phyloP scores from a whole-genome alignment of 2,797 vertebrate species.

The Gymnothorax javanicus region DNA sequence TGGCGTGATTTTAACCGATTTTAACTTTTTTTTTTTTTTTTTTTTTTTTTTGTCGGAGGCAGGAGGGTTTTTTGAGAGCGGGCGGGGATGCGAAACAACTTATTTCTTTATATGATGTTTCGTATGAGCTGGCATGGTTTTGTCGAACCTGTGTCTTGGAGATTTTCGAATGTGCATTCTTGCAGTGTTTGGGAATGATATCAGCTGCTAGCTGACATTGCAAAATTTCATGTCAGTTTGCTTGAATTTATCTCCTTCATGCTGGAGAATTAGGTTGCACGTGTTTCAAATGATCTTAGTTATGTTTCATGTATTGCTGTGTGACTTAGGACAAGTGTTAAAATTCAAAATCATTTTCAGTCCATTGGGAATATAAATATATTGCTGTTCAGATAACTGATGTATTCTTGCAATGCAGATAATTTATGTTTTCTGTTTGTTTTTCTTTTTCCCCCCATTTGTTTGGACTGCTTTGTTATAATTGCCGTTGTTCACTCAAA shows the following conservation, averaged over 20 bases:
- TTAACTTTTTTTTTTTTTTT: too few relatives aligned
- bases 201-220: neutral
- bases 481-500: neutral
- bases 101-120: too few relatives aligned
- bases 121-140: too few relatives aligned
- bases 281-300: neutral
- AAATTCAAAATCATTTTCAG: neutral
- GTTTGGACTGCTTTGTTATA: neutral
- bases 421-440: neutral
- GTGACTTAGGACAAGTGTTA: neutral
- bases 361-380: neutral
- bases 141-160: neutral
- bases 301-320: neutral
- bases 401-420: neutral
- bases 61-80: too few relatives aligned
- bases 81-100: too few relatives aligned
- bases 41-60: too few relatives aligned
- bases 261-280: neutral
- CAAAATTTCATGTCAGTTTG: neutral
- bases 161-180: neutral
- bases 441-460: neutral
- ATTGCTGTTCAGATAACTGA: neutral
- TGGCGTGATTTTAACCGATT: too few relatives aligned
- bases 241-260: neutral
- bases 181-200: neutral